Base-by-base conservation (phyloP, 1,140 invertebrate species). In the Dufourea novaeangliae region DNA sequence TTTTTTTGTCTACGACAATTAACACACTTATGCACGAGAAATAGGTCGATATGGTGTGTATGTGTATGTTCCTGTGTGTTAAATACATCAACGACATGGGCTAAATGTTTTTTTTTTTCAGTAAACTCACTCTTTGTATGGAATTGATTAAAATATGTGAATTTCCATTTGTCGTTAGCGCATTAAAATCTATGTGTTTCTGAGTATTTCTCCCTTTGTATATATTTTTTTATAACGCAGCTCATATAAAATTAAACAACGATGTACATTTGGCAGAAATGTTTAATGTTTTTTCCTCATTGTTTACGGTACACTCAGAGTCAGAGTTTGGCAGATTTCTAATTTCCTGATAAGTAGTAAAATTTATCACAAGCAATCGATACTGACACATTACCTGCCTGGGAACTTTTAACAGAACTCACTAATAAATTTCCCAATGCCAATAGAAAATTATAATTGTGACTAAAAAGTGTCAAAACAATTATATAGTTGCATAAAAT, bases 251-350 rank as follows among this genome's bases (percentile, higher is more conserved):
- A 76, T 59, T 59, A 68, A 59, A 76, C 14, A 56, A 67, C 17
- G 32, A 59, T 76, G 2, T 76, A 68, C 32, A 76, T 59, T 76
- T 76, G 73, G 73, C 73, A 76, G 73, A 66, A 76, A 76, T 76
- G 73, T 50, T 69, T n/a, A 25, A 39, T 39, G n/a, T 39, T 68
- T 20, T 67, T 27, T 56, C 37, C 71, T 66, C 71, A 17, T 41
- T 44, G 50, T 39, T 74, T 25, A 39, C 71, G 59, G 46, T 74
- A 56, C 37, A 72, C 6, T 50, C 20, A 8, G 27, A 8, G 17
- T 52, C 39, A 73, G 61, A 66, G 34, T 73, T 54, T 20, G 57
- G 25, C 44, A 63, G 3, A 6, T 34, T 54, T 34, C 22, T 44
- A 32, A 14, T 61, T 17, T 7, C 34, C 6, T 17, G 1, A 46